Evolutionary conservation across 2,113 vertebrate species (phyloP).

Genomic region (Oostethus manadensis): DNA sequence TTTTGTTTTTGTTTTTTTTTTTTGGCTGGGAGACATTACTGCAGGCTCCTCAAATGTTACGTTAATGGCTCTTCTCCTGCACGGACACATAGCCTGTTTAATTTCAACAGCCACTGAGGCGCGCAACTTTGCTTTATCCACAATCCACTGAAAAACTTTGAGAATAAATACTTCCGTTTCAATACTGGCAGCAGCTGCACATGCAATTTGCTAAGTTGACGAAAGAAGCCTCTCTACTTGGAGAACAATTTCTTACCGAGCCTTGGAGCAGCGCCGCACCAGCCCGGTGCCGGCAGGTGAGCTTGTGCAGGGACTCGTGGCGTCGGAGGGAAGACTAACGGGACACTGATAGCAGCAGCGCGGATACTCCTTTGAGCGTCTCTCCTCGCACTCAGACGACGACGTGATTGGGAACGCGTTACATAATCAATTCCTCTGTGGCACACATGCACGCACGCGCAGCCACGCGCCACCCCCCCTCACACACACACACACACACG

Average conservation of each 20-base stretch:
- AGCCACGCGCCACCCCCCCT: too few species aligned
- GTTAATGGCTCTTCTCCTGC: too few species aligned
- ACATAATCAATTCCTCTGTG: conserved; percentile 49
- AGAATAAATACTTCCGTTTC: background rate
- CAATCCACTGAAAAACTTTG: background rate
- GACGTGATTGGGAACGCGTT: conserved; percentile 58
- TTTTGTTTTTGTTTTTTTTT: background rate
- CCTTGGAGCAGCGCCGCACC: conserved; percentile 20
- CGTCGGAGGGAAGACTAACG: conserved; percentile 5
- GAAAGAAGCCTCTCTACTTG: conserved; percentile 9
- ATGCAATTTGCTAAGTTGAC: background rate
- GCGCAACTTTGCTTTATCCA: too few species aligned
- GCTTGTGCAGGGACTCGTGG: conserved; percentile 26
- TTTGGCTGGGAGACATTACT: background rate
- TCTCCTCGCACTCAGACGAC: conserved; percentile 38
- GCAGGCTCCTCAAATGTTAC: too few species aligned
- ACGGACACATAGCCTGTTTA: too few species aligned
- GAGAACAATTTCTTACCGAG: conserved; percentile 40
- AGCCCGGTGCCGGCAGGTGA: too few species aligned
- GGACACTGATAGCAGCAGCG: conserved; percentile 17
- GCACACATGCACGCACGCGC: conserved; percentile 12
- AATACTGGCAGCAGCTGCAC: background rate
- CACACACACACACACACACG: conserved; percentile 22
- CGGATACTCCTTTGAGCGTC: conserved; percentile 48
- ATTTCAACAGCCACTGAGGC: too few species aligned